Conservation (phyloP, 2,113 vertebrate genomes). For the Leptosomus discolor region DNA sequence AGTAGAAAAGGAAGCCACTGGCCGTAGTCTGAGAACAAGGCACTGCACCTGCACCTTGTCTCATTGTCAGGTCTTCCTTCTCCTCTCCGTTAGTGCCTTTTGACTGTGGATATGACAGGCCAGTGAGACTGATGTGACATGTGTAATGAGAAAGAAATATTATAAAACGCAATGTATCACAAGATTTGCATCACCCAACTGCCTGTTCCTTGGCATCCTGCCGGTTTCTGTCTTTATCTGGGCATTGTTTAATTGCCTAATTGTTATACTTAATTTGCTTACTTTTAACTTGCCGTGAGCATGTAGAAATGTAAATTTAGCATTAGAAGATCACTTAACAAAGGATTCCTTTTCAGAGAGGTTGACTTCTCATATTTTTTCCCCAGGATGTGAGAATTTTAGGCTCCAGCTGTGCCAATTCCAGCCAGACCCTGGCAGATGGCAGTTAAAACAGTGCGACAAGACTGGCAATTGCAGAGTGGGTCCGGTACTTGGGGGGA, state of each 20-base stretch:
- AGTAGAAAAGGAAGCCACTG: neutral
- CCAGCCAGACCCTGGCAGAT: neutral
- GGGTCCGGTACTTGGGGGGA: accelerated
- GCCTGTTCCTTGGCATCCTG: neutral
- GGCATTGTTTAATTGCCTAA: neutral
- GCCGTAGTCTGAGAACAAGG: neutral
- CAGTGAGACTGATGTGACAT: neutral
- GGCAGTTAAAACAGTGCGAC: neutral
- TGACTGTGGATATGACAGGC: neutral
- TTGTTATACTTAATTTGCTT: neutral
- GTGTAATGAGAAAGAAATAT: neutral
- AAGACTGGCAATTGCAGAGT: neutral
- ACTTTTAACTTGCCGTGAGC: neutral
- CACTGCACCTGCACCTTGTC: neutral
- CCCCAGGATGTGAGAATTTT: neutral
- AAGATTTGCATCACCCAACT: neutral
- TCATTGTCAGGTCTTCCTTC: neutral
- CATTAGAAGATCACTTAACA: neutral
- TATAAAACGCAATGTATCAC: neutral
- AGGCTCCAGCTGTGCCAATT: neutral
- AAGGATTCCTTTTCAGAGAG: neutral
- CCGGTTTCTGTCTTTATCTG: neutral
- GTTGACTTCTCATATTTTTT: neutral
- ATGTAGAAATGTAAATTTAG: neutral
- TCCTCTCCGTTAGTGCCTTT: neutral